Evolutionary conservation across 2,888 invertebrate genomes (phyloP).

Genomic region (Nephrotoma flavescens): DNA sequence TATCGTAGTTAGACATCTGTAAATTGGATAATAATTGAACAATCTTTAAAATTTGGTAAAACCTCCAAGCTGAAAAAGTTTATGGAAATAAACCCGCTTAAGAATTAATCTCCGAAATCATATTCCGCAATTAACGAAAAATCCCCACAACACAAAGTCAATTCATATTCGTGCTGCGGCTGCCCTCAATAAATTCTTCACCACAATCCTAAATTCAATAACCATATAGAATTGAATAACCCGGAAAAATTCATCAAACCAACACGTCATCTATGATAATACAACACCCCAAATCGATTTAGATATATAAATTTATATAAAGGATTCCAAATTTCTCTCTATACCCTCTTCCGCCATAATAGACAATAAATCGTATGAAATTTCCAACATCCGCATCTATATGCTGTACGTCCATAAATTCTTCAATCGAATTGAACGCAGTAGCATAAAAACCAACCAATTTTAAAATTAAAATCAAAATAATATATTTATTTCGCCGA

Average conservation of each 20-base stretch:
- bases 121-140: too few relatives aligned
- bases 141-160: background rate
- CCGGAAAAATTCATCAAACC: background rate
- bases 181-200: background rate
- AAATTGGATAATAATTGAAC: too few relatives aligned
- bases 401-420: background rate
- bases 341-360: background rate
- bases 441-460: background rate
- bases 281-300: background rate
- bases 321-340: background rate
- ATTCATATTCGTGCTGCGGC: background rate
- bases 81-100: too few relatives aligned
- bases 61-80: too few relatives aligned
- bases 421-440: background rate
- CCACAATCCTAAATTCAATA: background rate
- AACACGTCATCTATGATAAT: background rate
- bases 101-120: too few relatives aligned
- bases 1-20: too few relatives aligned
- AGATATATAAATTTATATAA: background rate
- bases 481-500: background rate
- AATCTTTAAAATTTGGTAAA: too few relatives aligned
- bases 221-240: background rate
- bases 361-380: background rate
- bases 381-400: background rate
- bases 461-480: background rate